These are phyloP conservation scores for Epinephelus moara DNA, from an alignment of 2,113 vertebrate genomes.

Conservation along the genomic window DNA sequence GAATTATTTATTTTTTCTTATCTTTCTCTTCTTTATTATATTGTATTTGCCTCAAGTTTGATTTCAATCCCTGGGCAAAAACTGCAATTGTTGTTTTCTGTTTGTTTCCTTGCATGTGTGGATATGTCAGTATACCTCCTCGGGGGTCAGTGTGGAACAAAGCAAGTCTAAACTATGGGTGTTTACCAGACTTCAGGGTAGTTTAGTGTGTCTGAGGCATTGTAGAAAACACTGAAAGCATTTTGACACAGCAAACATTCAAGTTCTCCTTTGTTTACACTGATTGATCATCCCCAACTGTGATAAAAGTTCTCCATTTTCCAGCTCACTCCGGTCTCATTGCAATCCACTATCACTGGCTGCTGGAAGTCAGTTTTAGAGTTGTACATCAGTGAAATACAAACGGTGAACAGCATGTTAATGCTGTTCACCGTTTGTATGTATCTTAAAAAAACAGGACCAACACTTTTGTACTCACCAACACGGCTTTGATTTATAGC, in stretches of 20 bases:
- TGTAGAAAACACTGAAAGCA: not conserved
- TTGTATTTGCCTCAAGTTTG: too few species aligned
- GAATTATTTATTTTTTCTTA: not conserved
- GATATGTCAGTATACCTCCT: not conserved
- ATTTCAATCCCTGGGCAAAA: not conserved
- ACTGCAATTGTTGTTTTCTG: not conserved
- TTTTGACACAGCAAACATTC: not conserved
- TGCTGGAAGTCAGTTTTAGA: conserved; percentile 9
- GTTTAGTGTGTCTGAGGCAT: not conserved
- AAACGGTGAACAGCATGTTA: conserved; percentile 5
- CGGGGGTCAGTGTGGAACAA: not conserved
- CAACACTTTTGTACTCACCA: conserved; percentile 61
- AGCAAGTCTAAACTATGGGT: not conserved
- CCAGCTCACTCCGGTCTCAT: not conserved
- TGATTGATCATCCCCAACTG: not conserved
- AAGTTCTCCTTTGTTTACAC: not conserved
- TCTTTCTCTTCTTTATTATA: not conserved
- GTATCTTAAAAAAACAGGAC: not conserved
- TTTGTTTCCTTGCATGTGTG: not conserved
- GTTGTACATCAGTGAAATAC: not conserved
- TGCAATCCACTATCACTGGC: not conserved
- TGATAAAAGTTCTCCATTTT: too few species aligned
- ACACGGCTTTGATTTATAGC: conserved; percentile 76
- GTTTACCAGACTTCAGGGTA: too few species aligned
- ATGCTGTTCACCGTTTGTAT: not conserved